Conservation (phyloP, 2,797 vertebrate species). For the Scarus forsteni region DNA sequence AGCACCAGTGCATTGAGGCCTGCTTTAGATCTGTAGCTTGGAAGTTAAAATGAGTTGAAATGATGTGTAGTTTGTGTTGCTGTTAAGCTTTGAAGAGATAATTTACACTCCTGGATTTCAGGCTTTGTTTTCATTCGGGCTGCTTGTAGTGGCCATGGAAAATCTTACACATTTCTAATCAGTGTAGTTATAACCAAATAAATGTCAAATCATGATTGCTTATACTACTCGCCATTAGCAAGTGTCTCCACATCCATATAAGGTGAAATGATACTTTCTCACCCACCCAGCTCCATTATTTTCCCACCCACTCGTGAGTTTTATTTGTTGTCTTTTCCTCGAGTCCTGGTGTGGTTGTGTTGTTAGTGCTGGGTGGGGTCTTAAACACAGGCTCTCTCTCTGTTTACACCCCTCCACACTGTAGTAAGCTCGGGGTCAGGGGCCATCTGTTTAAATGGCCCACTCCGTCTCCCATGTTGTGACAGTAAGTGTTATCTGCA, state of each 20-base stretch:
- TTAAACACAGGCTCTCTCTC: constrained; percentile 44
- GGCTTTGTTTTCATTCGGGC: constrained; percentile 15
- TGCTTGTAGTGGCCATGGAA: constrained; percentile 8
- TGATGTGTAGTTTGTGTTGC: constrained; percentile 4
- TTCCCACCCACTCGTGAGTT: constrained; percentile 25
- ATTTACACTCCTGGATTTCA: neutral
- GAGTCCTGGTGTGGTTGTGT: constrained; percentile 27
- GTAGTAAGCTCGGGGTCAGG: constrained; percentile 47
- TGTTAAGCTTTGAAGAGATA: neutral
- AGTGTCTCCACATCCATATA: neutral
- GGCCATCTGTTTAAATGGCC: constrained; percentile 73
- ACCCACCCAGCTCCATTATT: constrained; percentile 32
- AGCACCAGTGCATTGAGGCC: neutral
- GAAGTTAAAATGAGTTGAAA: constrained; percentile 4
- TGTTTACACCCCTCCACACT: constrained; percentile 65
- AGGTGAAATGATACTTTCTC: constrained; percentile 29
- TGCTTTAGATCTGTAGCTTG: neutral
- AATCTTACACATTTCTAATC: neutral
- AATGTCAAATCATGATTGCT: constrained; percentile 8
- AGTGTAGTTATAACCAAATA: neutral
- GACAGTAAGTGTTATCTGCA: constrained; percentile 71
- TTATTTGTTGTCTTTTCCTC: constrained; percentile 57
- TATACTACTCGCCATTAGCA: neutral
- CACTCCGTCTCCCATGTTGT: constrained; percentile 62
- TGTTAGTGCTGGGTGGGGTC: constrained; percentile 59